Evolutionary conservation across 2,888 invertebrate genomes (phyloP).

Genomic region (Drosophila prostipennis): DNA sequence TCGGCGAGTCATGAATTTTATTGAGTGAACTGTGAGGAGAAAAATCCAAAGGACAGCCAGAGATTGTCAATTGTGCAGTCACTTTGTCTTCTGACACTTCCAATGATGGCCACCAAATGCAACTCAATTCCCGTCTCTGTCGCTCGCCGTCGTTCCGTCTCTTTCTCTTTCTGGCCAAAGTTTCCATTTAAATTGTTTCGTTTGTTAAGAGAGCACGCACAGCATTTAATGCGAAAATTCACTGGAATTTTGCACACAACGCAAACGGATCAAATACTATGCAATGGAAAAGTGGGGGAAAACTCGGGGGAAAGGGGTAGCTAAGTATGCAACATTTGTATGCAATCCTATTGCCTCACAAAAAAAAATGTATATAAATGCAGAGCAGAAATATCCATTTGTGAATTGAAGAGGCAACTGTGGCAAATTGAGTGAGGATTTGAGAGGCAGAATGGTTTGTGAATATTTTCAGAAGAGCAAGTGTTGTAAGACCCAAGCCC

Average conservation of each 20-base stretch:
- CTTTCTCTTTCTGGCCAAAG: not conserved
- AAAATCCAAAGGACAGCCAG: slow-evolving; percentile 4
- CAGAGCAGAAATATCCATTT: slow-evolving; percentile 18
- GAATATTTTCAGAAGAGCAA: slow-evolving; percentile 2
- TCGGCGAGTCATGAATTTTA: slow-evolving; percentile 39
- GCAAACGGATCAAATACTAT: slow-evolving; percentile 9
- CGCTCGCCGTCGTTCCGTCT: not conserved
- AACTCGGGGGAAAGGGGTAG: not conserved
- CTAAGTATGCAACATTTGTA: slow-evolving; percentile 12
- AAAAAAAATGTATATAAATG: slow-evolving; percentile 8
- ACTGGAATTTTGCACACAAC: slow-evolving; percentile 5
- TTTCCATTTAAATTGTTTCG: slow-evolving; percentile 23
- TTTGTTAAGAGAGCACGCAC: slow-evolving; percentile 17
- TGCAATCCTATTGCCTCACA: slow-evolving; percentile 13
- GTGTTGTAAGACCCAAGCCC: slow-evolving; percentile 2
- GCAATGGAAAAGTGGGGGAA: not conserved
- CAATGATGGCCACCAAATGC: slow-evolving; percentile 15
- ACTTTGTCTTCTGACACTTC: slow-evolving; percentile 29
- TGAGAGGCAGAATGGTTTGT: not conserved
- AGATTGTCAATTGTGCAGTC: slow-evolving; percentile 29
- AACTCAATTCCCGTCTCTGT: not conserved
- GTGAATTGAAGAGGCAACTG: slow-evolving; percentile 14
- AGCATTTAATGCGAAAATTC: slow-evolving; percentile 21
- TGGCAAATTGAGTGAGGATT: slow-evolving; percentile 10
- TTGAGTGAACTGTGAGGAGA: slow-evolving; percentile 30